Base-by-base conservation (phyloP, 2,888 invertebrate species). In the Kuschelorhynchus macadamiae region DNA sequence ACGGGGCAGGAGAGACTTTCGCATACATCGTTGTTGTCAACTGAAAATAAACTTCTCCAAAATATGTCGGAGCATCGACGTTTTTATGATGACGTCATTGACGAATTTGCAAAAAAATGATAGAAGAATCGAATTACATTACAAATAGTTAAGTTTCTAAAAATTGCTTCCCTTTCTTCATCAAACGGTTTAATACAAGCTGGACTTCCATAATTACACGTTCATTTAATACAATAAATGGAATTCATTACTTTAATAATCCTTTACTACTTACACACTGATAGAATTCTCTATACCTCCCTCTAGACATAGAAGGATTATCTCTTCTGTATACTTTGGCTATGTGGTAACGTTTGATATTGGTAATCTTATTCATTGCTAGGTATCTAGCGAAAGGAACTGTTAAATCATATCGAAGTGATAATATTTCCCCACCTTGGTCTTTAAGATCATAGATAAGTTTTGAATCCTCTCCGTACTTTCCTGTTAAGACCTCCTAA, bases 401-500 rank as follows among this genome's bases (percentile, higher is more conserved):
- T 1, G 99, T 99, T 63, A 99, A 86, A 84, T 99, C 99, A 84
- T 99, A 99, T 70, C 99, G 89, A 70, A 99, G 86, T 0, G 98
- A 95, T 44, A 98, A 86, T 67, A 97, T 92, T 86, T 99, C 99
- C 21, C 99, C 99, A 57, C 98, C 99, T 85, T 99, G 98, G 85
- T 99, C 98, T 81, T 95, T 95, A 44, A 99, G 86, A 84, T 99
- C 98, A 83, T 98, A 99, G 67, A 99, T 99, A 8, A 99, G 86
- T 82, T 99, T 99, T 0, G 98, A 96, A 83, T 99, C 99, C 85
- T 99, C 99, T 0, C 99, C 99, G 86, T 99, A 99, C 85, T 99
- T 99, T 47, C 98, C 99, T 16, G 97, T 97, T 53, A 99, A 86
- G 2, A 98, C 96, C 84, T 98, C 97, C 95, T 97, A 82, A 93